Evolutionary conservation across 2,113 vertebrate genomes (phyloP), one percentile per base, ranked within the genome.

Genomic region (Ochotona princeps): DNA sequence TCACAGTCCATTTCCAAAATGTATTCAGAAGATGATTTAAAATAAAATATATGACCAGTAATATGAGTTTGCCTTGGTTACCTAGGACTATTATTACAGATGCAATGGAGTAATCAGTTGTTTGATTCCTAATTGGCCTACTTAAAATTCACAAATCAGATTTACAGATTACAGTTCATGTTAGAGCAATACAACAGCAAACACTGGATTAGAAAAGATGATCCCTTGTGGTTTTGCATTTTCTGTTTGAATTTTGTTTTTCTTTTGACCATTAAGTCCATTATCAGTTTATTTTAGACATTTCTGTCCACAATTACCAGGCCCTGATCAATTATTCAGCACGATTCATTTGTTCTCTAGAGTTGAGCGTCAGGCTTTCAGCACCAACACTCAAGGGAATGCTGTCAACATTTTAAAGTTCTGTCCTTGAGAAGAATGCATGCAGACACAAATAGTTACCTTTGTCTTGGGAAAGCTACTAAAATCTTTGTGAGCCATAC

Each of bases 1-100:
- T 97, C 97, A 94, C 92, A 94, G 95, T 91, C 96, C 80, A 95
- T 97, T 98, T 97, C 93, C 90, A 90, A 97, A 97, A 97, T 97
- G 94, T 96, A 97, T 96, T 97, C 96, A 94, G 95, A 96, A 96
- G 83, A 95, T 97, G 96, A 96, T 97, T 97, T 97, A 96, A 96
- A 97, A 93, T 84, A 96, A 98, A 97, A 97, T 97, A 92, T 75
- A 96, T 32, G 76, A 78, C 92, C 51, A 1, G 94, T 96, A 97
- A 92, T 90, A 84, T 28, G 93, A 87, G 84, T 94, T 98, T 97
- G 95, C 96, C 98, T 93, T 61, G 92, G 96, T 90, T 90, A 96
- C 90, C 93, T 95, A 81, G 85, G 69, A 89, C 82, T 89, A 88
- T 94, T 94, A 93, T 66, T 88, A 90, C 65, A 85, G 86, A 90